These are phyloP conservation scores for Cololabis saira DNA, from an alignment of 2,113 vertebrate genomes.

Conservation along the genomic window DNA sequence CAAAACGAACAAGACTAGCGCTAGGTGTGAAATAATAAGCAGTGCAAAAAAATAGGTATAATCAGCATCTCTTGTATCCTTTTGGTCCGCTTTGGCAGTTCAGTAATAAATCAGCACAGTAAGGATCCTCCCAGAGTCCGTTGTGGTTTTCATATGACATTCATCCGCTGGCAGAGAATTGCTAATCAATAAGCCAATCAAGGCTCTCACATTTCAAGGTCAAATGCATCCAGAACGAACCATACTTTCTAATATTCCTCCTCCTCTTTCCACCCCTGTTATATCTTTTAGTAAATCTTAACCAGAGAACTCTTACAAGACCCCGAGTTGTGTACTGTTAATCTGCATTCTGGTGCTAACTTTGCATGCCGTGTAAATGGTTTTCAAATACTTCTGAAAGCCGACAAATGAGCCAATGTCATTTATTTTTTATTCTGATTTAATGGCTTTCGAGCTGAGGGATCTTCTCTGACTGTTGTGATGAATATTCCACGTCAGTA, in stretches of 20 bases:
- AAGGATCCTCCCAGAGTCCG: neutral
- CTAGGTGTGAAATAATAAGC: constrained; percentile 33
- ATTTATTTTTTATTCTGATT: constrained; percentile 54
- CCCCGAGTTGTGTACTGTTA: neutral
- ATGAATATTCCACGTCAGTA: constrained; percentile 57
- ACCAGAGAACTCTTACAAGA: constrained; percentile 19
- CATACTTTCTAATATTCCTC: constrained; percentile 15
- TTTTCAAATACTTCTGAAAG: constrained; percentile 41
- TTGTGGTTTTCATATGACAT: constrained; percentile 19
- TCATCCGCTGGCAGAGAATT: constrained; percentile 22
- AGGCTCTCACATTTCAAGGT: constrained; percentile 54
- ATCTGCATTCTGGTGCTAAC: constrained; percentile 26
- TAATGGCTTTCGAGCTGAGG: constrained; percentile 49
- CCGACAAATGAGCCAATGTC: neutral
- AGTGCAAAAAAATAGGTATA: neutral
- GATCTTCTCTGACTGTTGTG: constrained; percentile 43
- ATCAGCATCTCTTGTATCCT: constrained; percentile 34
- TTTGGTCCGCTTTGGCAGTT: neutral
- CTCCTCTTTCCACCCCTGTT: constrained; percentile 23
- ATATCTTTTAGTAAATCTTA: constrained; percentile 11
- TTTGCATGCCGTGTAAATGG: neutral
- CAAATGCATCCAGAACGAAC: constrained; percentile 21
- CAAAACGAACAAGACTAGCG: constrained; percentile 5
- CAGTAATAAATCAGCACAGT: constrained; percentile 7
- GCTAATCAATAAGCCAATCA: constrained; percentile 56